phyloP scores from a whole-genome alignment of 2,113 vertebrate species.

The Spea bombifrons region DNA sequence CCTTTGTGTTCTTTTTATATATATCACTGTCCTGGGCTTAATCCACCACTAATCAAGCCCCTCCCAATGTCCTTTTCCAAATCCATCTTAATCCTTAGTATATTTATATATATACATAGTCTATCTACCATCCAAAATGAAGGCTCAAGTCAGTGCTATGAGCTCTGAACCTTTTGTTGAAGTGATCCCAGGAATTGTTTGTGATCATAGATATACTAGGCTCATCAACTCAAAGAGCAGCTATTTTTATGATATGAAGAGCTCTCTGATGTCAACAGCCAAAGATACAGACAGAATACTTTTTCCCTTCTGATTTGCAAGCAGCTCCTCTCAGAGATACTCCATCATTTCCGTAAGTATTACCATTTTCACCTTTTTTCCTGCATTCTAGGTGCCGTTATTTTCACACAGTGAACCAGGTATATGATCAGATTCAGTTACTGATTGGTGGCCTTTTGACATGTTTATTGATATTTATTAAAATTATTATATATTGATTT shows the following conservation, averaged over 20 bases:
- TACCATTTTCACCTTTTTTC: not conserved
- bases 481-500: too few relatives aligned
- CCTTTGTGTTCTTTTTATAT: not conserved
- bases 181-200: constrained; percentile 28
- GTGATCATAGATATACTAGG: constrained; percentile 1
- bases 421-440: too few relatives aligned
- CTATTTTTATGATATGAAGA: constrained; percentile 36
- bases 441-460: too few relatives aligned
- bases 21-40: constrained; percentile 21
- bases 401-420: too few relatives aligned
- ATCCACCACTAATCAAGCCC: constrained; percentile 28
- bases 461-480: too few relatives aligned
- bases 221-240: constrained; percentile 15
- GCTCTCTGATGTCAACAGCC: constrained; percentile 11
- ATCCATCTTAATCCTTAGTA: constrained; percentile 42
- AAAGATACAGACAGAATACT: not conserved
- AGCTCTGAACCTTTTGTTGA: constrained; percentile 24
- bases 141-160: not conserved
- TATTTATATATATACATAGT: constrained; percentile 34
- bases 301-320: not conserved
- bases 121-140: constrained; percentile 9
- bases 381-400: too few relatives aligned
- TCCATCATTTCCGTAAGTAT: constrained; percentile 20
- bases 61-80: constrained; percentile 38
- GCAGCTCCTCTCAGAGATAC: not conserved